Base-by-base conservation (phyloP, 1,140 invertebrate genomes). In the Macrosteles quadrilineatus region DNA sequence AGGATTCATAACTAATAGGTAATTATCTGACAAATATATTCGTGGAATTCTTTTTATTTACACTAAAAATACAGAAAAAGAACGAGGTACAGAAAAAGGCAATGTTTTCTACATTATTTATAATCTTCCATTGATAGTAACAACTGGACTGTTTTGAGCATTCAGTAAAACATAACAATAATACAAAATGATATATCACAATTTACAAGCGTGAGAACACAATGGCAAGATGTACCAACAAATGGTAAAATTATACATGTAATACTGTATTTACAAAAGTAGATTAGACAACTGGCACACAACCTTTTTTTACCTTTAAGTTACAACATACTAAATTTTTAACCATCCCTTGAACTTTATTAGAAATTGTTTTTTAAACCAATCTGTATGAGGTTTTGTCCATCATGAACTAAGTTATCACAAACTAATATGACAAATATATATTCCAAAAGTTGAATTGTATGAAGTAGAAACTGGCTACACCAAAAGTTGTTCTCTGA, bases 21-120 rank as follows among this genome's bases (percentile, higher is more conserved):
- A 36, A 36, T 6, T 36, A 36, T 36, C 4, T 36, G 32, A 36
- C 32, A 36, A 36, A 36, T 36, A 36, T 36, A 36, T 50, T 19
- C 47, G 4, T 50, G 47, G 17, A 50, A 50, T 50, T 50, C 21
- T 4, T 50, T 50, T 50, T 50, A 50, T 50, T 50, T 50, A 50
- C 47, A 50, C 47, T 50, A 4, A 50, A 50, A n/a, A 50, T 6
- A 50, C 47, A 50, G 47, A 50, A 50, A 50, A 19, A 50, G 6
- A 21, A 50, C 21, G 6, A 50, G 47, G 47, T 50, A 6, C 47
- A 50, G 47, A 72, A 64, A 43, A 21, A 45, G 53, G 9, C 50
- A 71, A 53, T 30, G 17, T 68, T 71, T 40, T n/a, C 59, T 63
- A 63, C 59, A 63, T 63, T 63, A 63, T 63, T 63, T 63, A 63